Conservation (phyloP, 92 coral and sea anemone genomes). For the Hydrozoanthus gracilis region DNA sequence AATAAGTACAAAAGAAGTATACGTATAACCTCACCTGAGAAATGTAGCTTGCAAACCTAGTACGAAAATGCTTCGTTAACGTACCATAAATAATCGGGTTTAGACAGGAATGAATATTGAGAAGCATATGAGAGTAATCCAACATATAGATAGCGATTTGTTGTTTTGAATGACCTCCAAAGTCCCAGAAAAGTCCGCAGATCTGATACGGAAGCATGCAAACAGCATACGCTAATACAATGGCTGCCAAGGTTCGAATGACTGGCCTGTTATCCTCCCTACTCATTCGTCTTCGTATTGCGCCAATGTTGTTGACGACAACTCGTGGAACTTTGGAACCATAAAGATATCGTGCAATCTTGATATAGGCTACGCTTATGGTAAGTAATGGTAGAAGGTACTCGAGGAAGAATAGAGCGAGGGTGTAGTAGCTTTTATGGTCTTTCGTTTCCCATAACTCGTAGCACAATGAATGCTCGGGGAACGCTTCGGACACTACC, state of each 20-base stretch:
- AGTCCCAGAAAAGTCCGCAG: conserved; percentile 38
- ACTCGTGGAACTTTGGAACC: conserved; percentile 41
- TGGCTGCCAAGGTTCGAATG: conserved; percentile 25
- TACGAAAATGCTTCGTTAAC: conserved; percentile 35
- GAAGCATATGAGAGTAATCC: conserved; percentile 14
- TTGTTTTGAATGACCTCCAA: conserved; percentile 10
- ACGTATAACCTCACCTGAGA: background rate
- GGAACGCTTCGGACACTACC: background rate
- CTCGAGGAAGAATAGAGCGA: conserved; percentile 10
- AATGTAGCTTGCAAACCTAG: background rate
- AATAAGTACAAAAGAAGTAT: background rate
- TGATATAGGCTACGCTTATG: conserved; percentile 25
- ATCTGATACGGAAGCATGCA: conserved; percentile 35
- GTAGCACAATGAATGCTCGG: background rate
- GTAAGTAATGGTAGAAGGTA: conserved; percentile 20
- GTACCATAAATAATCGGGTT: conserved; percentile 45
- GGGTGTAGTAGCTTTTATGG: conserved; percentile 15
- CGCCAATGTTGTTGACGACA: conserved; percentile 23
- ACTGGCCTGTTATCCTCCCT: conserved; percentile 33
- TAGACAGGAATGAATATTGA: conserved; percentile 23
- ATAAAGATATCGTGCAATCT: conserved; percentile 30
- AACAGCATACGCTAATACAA: conserved; percentile 28
- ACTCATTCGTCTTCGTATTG: conserved; percentile 28
- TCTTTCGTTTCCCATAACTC: background rate
- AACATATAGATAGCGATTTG: conserved; percentile 18